A percentile compares a stretch with the other conserved stretches of the same genome.
Evolutionary conservation across 2,888 invertebrate species (phyloP).

Genomic region (Myopa testacea): DNA sequence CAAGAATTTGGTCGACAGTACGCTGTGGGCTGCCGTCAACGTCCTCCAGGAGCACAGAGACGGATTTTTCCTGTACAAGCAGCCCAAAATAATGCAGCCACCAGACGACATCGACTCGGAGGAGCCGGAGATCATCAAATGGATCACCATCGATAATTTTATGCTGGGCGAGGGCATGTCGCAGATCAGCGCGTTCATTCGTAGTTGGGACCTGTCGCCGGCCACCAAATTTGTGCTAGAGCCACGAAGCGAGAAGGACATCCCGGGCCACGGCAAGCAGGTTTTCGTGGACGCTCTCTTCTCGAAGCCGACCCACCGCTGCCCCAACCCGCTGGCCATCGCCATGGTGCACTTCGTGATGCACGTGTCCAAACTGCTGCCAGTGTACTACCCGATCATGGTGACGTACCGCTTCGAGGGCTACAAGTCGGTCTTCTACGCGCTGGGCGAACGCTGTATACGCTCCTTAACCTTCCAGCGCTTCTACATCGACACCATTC

Average conservation of each 20-base stretch:
- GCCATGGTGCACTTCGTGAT: slow-evolving; percentile 63
- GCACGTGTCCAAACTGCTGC: slow-evolving; percentile 54
- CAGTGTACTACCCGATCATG: slow-evolving; percentile 57
- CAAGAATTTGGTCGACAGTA: slow-evolving; percentile 40
- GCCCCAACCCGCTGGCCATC: slow-evolving; percentile 63
- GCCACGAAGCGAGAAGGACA: slow-evolving; percentile 47
- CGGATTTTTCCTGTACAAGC: slow-evolving; percentile 54
- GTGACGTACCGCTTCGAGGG: slow-evolving; percentile 63
- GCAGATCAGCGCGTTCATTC: slow-evolving; percentile 56
- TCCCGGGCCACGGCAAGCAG: slow-evolving; percentile 51
- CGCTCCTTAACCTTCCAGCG: slow-evolving; percentile 54
- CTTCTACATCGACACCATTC: slow-evolving; percentile 57
- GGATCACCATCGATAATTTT: slow-evolving; percentile 53
- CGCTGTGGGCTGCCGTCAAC: slow-evolving; percentile 50
- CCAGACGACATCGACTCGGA: neutral
- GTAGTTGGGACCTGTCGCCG: slow-evolving; percentile 57
- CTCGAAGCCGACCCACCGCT: slow-evolving; percentile 59
- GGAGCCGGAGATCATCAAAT: slow-evolving; percentile 39
- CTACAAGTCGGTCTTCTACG: slow-evolving; percentile 55
- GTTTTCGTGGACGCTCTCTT: slow-evolving; percentile 60
- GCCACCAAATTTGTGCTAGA: slow-evolving; percentile 59
- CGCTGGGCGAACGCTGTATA: slow-evolving; percentile 50
- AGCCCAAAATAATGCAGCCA: slow-evolving; percentile 41
- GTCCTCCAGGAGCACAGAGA: slow-evolving; percentile 53
- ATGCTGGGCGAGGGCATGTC: slow-evolving; percentile 49